Evolutionary conservation across 2,888 invertebrate species (phyloP).

Genomic region (Lacanobia oleracea): DNA sequence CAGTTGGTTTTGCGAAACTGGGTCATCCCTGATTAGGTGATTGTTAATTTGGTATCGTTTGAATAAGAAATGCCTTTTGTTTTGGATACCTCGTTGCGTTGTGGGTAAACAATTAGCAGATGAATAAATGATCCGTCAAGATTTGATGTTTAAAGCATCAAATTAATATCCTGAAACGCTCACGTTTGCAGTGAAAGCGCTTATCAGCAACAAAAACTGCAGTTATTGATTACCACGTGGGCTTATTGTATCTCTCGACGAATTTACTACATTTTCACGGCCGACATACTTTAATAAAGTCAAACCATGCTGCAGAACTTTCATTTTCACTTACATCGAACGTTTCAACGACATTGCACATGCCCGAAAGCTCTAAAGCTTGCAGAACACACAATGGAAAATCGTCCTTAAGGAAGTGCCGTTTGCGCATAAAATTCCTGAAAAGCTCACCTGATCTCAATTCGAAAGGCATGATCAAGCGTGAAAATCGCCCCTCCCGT

Average conservation of each 20-base stretch:
- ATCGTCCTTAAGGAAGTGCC: constrained; percentile 48
- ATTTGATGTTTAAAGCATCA: neutral
- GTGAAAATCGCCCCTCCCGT: constrained; percentile 84
- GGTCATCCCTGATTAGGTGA: constrained; percentile 54
- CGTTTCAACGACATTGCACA: constrained; percentile 48
- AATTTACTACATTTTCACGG: constrained; percentile 41
- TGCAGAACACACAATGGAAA: constrained; percentile 52
- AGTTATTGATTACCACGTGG: constrained; percentile 47
- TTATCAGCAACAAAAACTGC: constrained; percentile 37
- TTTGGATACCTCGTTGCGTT: constrained; percentile 12
- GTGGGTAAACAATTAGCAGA: constrained; percentile 14
- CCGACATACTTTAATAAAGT: constrained; percentile 45
- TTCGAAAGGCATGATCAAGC: constrained; percentile 88
- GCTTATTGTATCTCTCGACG: neutral
- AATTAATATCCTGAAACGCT: neutral
- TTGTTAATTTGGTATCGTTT: constrained; percentile 50
- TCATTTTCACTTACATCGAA: constrained; percentile 59
- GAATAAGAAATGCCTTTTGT: constrained; percentile 30
- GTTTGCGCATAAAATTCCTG: constrained; percentile 67
- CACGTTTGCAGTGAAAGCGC: neutral
- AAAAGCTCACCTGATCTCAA: constrained; percentile 87
- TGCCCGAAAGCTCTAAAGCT: constrained; percentile 50
- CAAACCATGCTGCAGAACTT: constrained; percentile 48
- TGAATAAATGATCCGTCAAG: neutral
- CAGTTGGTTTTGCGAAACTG: constrained; percentile 48